Evolutionary conservation across 2,797 vertebrate species (phyloP).

Genomic region (Bufotes viridis): DNA sequence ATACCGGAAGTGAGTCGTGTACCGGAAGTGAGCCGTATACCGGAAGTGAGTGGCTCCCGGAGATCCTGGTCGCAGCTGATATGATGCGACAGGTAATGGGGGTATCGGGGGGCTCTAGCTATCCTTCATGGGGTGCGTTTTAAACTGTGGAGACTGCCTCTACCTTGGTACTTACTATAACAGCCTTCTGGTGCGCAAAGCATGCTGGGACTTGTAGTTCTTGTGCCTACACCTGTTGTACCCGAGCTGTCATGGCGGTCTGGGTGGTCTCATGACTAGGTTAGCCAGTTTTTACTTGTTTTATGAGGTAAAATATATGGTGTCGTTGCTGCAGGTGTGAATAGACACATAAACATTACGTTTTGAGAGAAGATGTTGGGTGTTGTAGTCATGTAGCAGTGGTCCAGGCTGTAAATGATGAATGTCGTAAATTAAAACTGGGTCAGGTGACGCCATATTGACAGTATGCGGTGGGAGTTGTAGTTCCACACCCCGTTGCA

Average conservation of each 20-base stretch:
- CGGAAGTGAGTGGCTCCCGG: neutral
- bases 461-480: neutral
- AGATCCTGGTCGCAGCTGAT: neutral
- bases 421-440: no score
- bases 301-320: neutral
- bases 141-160: no score
- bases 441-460: neutral
- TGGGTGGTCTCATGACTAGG: neutral
- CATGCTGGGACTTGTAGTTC: constrained; percentile 21
- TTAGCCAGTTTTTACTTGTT: neutral
- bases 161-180: no score
- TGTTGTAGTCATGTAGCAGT: no score
- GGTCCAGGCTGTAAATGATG: no score
- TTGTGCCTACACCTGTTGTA: neutral
- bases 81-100: constrained; percentile 64
- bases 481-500: neutral
- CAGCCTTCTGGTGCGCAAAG: neutral
- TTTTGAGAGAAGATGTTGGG: no score
- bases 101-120: neutral
- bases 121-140: neutral
- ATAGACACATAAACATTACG: neutral
- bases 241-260: neutral
- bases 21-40: neutral
- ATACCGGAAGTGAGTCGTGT: constrained; percentile 22
- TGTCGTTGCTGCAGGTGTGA: neutral